Base-by-base conservation (phyloP, 2,888 invertebrate species). In the Anodontia alba region DNA sequence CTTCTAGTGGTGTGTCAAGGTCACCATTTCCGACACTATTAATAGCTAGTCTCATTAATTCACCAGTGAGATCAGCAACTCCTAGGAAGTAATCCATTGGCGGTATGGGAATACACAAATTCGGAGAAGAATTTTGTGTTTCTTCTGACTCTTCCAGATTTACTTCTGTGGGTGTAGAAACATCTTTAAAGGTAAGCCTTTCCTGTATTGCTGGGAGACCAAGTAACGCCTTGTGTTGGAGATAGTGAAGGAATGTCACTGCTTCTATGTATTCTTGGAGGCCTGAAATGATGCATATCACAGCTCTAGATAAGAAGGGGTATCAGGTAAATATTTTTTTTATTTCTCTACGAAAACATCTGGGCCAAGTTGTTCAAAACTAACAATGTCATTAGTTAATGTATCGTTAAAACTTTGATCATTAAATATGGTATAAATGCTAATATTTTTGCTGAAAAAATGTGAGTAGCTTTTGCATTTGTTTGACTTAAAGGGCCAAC, bases 181-280 rank as follows among this genome's bases (percentile, higher is more conserved):
- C 33, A 23, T 1, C 3, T 10, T 71, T 66, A 73, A 91, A 92
- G 10, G 76, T 83, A 7, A 92, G 83, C 69, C 90, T 86, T n/a
- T 83, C 68, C 73, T 91, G 89, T 8, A 97, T 93, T 69, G 96
- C 95, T 0, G 95, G 90, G 95, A 96, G 96, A 75, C 96, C 95
- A 3, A 96, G 95, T 8, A 98, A 95, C 15, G 92, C 94, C 72
- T 95, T 96, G 20, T 95, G 95, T 81, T 96, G 95, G 86, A 97
- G 95, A 89, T 96, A 96, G 77, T 97, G 96, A 91, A 96, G 96
- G 87, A 98, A 97, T 7, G 97, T 96, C 69, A 96, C 95, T 0
- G 98, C 98, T 95, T 98, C 98, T 74, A 98, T 96, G 90, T 97
- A 98, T 94, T 98, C 98, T 93, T 98, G 97, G 15, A 95, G 86